Evolutionary conservation across 2,113 vertebrate species (phyloP), one percentile per base, ranked within the genome.

Genomic region (Zootoca vivipara): DNA sequence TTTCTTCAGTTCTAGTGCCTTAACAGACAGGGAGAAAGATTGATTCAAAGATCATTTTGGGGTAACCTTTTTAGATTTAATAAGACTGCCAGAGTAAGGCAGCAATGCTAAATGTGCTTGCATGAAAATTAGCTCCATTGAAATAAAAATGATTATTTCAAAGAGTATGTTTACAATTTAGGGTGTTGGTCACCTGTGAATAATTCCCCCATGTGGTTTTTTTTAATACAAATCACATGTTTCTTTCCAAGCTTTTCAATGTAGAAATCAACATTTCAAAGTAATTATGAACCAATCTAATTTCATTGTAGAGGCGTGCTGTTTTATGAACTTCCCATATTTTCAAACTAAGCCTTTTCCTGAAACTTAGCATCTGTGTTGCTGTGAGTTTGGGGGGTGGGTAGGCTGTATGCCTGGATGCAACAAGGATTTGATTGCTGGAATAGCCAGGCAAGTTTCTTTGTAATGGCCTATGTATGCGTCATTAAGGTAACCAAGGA

Each of bases 1-100:
- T 80, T 78, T 74, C 87, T 90, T 69, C 91, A 85, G 12, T 82
- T 89, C 90, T 82, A 83, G 86, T 85, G 75, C 56, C 75, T 89
- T 85, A 84, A 30, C 75, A 88, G 84, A 10, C 40, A 58, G 38
- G 40, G 40, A 75, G n/a, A 16, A 77, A 26, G n/a, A 58, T 6
- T 80, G 77, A 72, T 62, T 81, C 28, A 46, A 33, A 82, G 6
- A 52, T 69, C 72, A 46, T 15, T 77, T 35, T 67, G 9, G 33
- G 28, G 40, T 46, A 52, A 70, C 30, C 46, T 56, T 73, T 70
- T 42, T 72, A 22, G 30, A 70, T 38, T 58, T 35, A 82, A 6
- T 38, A 69, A 67, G 30, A 35, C 40, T 33, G 33, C 62, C 64
- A 64, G 70, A 30, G 40, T 28, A 38, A 87, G 13, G 4, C 20